phyloP scores from a whole-genome alignment of 2,888 invertebrate genomes.

The Baronia brevicornis region DNA sequence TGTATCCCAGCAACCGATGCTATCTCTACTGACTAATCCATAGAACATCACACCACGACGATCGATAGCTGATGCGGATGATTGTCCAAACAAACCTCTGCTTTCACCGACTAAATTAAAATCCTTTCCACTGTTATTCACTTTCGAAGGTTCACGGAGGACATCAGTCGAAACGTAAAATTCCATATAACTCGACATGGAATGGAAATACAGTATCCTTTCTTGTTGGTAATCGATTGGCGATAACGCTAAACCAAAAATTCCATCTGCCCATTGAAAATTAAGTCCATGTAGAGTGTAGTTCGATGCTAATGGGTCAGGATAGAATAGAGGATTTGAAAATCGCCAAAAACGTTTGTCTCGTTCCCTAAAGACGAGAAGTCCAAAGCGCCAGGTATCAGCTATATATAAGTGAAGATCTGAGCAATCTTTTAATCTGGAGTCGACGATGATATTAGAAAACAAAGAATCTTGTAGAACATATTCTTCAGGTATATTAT shows the following conservation, averaged over 20 bases:
- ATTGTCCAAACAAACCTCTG: conserved; percentile 79
- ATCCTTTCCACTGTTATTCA: conserved; percentile 43
- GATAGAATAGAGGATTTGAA: conserved; percentile 81
- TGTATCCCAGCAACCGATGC: conserved; percentile 88
- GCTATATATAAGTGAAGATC: conserved; percentile 80
- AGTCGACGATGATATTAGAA: conserved; percentile 80
- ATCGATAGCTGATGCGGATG: conserved; percentile 84
- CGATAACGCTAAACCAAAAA: conserved; percentile 84
- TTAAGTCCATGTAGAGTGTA: conserved; percentile 84
- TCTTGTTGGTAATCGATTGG: conserved; percentile 70
- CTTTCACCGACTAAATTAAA: conserved; percentile 61
- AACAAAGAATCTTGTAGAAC: conserved; percentile 81
- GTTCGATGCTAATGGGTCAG: conserved; percentile 83
- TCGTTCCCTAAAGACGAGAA: conserved; percentile 77
- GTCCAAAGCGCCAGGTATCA: conserved; percentile 81
- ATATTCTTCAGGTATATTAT: conserved; percentile 78
- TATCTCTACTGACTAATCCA: conserved; percentile 84
- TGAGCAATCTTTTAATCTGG: conserved; percentile 74
- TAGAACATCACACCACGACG: conserved; percentile 84
- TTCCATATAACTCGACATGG: conserved; percentile 87
- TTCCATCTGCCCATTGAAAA: conserved; percentile 89
- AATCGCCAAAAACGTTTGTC: conserved; percentile 77
- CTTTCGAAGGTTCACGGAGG: conserved; percentile 73
- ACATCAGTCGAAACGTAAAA: conserved; percentile 82
- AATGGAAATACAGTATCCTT: conserved; percentile 83